Evolutionary conservation across 2,113 vertebrate species (phyloP).

Genomic region (Arenaria interpres): DNA sequence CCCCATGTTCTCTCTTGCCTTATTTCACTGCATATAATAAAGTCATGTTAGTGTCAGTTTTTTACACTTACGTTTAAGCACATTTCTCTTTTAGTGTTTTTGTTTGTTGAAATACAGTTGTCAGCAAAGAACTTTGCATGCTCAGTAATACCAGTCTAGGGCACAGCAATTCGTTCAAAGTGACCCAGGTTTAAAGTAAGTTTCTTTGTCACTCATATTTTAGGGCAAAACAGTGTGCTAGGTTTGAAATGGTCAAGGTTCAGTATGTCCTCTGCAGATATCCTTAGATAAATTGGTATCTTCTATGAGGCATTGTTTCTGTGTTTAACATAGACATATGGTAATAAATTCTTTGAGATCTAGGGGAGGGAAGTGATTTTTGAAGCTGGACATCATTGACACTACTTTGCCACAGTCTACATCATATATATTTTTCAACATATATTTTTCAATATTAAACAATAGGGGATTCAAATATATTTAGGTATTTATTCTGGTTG

Average conservation of each 20-base stretch:
- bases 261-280: neutral
- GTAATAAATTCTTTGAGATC: neutral
- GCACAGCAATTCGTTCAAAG: neutral
- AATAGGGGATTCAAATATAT: neutral
- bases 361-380: neutral
- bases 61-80: neutral
- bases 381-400: neutral
- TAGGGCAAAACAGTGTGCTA: neutral
- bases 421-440: neutral
- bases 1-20: neutral
- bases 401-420: neutral
- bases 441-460: neutral
- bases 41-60: neutral
- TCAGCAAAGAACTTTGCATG: rapidly evolving
- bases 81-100: neutral
- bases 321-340: neutral
- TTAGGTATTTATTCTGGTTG: neutral
- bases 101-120: neutral
- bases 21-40: neutral
- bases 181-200: neutral
- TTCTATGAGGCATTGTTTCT: neutral
- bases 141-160: neutral
- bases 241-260: neutral
- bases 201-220: neutral
- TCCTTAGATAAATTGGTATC: neutral